These are phyloP conservation scores for Galeruca laticollis DNA, from an alignment of 2,888 invertebrate genomes.

Conservation along the genomic window DNA sequence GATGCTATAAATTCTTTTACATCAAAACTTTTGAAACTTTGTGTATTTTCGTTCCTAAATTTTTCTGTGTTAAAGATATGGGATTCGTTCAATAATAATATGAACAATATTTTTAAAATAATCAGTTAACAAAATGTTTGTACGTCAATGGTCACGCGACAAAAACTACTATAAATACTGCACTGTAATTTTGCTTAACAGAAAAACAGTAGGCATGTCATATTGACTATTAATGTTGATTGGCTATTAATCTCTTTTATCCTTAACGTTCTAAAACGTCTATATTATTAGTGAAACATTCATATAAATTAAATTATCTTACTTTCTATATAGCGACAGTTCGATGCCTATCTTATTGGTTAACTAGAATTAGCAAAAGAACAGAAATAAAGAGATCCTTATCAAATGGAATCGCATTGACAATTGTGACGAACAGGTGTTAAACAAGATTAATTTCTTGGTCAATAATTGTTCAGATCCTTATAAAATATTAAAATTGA, in stretches of 20 bases:
- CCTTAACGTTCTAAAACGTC: conserved; percentile 32
- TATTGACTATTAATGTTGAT: conserved; percentile 34
- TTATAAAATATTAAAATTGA: not conserved
- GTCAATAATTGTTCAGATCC: not conserved
- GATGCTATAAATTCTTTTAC: too few species aligned
- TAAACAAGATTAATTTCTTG: conserved; percentile 1
- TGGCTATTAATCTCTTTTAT: conserved; percentile 38
- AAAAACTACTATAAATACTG: not conserved
- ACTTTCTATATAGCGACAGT: conserved; percentile 17
- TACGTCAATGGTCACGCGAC: not conserved
- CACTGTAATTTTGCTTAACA: conserved; percentile 5
- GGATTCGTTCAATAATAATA: not conserved
- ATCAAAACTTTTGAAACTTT: too few species aligned
- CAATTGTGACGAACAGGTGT: conserved; percentile 1
- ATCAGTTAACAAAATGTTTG: not conserved
- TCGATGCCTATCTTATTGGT: conserved; percentile 7
- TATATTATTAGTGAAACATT: conserved; percentile 14
- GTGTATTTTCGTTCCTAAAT: too few species aligned
- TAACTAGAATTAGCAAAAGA: conserved; percentile 10
- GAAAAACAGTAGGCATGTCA: conserved; percentile 34
- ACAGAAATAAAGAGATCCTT: conserved; percentile 1
- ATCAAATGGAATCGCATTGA: conserved; percentile 9
- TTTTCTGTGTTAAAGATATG: too few species aligned
- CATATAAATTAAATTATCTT: conserved; percentile 27
- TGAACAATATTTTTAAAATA: conserved; percentile 1